phyloP scores from a whole-genome alignment of 1,140 invertebrate species.

The Calliphora vicina region DNA sequence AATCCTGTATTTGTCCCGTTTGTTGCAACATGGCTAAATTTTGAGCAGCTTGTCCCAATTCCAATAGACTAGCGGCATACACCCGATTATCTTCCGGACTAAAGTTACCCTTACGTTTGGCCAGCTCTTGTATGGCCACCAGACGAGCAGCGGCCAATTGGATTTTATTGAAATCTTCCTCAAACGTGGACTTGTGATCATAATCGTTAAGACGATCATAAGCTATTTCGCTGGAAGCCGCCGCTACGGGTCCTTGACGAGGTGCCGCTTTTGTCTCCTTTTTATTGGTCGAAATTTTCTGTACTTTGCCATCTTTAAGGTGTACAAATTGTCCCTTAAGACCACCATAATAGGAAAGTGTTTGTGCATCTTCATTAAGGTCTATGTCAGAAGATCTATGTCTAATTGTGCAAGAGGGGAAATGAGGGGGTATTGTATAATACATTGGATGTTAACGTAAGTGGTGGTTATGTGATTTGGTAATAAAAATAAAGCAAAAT shows the following conservation, averaged over 20 bases:
- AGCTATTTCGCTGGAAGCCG: background rate
- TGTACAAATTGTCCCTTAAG: conserved; percentile 70
- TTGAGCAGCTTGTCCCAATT: conserved; percentile 63
- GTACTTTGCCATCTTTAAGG: conserved; percentile 65
- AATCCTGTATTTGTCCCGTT: conserved; percentile 59
- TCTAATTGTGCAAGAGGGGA: conserved; percentile 14
- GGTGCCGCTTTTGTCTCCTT: background rate
- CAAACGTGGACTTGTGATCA: background rate
- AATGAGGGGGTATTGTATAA: background rate
- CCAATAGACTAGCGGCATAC: conserved; percentile 64
- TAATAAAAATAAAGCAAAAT: background rate
- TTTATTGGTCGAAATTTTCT: conserved; percentile 61
- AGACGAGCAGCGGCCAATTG: conserved; percentile 64
- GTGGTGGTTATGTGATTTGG: background rate
- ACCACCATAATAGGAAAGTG: conserved; percentile 69
- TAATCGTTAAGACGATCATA: too few species aligned
- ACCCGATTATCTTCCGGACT: conserved; percentile 62
- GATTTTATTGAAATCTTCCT: conserved; percentile 61
- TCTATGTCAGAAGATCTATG: conserved; percentile 24
- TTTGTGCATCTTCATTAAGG: conserved; percentile 3
- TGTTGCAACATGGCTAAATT: conserved; percentile 63
- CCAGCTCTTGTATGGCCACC: conserved; percentile 65
- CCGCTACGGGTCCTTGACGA: background rate
- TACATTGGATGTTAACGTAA: background rate
- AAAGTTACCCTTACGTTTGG: conserved; percentile 64